These are phyloP conservation scores for Phrynosoma platyrhinos DNA, from an alignment of 2,113 vertebrate genomes.

Conservation along the genomic window DNA sequence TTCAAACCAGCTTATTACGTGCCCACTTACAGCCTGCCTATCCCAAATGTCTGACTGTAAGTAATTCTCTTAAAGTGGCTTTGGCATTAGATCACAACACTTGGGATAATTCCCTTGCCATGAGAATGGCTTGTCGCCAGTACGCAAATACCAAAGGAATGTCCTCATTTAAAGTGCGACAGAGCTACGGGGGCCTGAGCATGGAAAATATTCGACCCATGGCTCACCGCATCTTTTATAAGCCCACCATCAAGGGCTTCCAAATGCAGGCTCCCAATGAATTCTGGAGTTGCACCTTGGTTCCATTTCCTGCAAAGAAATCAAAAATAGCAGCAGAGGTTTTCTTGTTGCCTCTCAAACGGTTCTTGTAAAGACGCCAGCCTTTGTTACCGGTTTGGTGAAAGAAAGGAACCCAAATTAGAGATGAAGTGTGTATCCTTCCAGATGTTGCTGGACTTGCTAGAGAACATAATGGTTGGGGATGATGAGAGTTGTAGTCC, in stretches of 20 bases:
- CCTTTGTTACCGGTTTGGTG: background rate
- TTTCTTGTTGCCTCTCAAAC: background rate
- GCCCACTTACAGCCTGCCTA: background rate
- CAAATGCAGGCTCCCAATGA: background rate
- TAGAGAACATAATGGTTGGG: too few species aligned
- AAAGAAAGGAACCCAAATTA: background rate
- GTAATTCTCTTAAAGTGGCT: background rate
- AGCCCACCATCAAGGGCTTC: background rate
- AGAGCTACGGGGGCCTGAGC: background rate
- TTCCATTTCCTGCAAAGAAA: background rate
- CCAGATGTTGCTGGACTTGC: background rate
- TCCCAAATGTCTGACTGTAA: background rate
- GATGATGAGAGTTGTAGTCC: too few species aligned
- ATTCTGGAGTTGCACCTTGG: background rate
- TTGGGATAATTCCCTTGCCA: conserved; percentile 27
- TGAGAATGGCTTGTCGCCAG: conserved; percentile 15
- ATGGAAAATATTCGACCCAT: background rate
- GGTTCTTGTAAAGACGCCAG: background rate
- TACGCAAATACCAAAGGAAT: conserved; percentile 17
- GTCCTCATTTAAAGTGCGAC: conserved; percentile 19
- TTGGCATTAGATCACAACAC: conserved; percentile 51
- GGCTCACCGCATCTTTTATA: background rate
- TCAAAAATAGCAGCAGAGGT: background rate
- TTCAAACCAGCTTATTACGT: background rate
- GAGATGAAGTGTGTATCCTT: background rate